Percentiles rank a stretch among this genome's conserved stretches.
phyloP scores from a whole-genome alignment of 2,888 invertebrate genomes.

The Alloscopus bannaensis region DNA sequence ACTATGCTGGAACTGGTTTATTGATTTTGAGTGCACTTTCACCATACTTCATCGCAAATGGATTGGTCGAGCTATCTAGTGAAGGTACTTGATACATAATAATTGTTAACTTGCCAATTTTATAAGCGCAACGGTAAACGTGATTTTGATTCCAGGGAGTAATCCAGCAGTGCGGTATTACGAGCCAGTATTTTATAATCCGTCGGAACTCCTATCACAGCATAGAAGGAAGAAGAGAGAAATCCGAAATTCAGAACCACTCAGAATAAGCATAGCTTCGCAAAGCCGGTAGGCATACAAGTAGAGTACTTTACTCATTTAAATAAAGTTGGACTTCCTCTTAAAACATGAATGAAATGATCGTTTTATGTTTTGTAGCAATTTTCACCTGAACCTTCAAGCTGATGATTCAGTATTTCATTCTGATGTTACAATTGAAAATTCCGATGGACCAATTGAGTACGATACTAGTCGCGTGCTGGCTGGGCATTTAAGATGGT shows the following conservation, averaged over 20 bases:
- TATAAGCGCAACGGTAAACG: background rate
- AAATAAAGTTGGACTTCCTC: background rate
- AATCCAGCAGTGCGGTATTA: conserved; percentile 79
- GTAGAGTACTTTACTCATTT: conserved; percentile 5
- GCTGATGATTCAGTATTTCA: conserved; percentile 86
- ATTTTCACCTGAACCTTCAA: conserved; percentile 84
- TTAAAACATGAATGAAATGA: conserved; percentile 20
- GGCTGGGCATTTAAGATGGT: conserved; percentile 88
- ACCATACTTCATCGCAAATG: conserved; percentile 37
- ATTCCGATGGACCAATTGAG: conserved; percentile 81
- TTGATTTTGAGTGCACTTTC: conserved; percentile 34
- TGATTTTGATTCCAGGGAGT: conserved; percentile 24
- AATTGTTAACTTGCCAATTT: background rate
- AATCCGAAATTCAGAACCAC: conserved; percentile 55
- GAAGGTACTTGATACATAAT: conserved; percentile 34
- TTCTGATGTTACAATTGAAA: conserved; percentile 85
- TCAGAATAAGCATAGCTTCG: conserved; percentile 60
- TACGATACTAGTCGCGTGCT: conserved; percentile 86
- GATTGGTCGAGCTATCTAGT: conserved; percentile 46
- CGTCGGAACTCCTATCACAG: conserved; percentile 76
- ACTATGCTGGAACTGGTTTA: conserved; percentile 52
- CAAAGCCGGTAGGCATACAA: conserved; percentile 50
- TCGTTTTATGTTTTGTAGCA: conserved; percentile 79
- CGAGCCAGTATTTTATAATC: conserved; percentile 87
- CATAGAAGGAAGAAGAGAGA: conserved; percentile 76